Evolutionary conservation across 2,888 invertebrate genomes (phyloP).

Genomic region (Drosophila sordidapex): DNA sequence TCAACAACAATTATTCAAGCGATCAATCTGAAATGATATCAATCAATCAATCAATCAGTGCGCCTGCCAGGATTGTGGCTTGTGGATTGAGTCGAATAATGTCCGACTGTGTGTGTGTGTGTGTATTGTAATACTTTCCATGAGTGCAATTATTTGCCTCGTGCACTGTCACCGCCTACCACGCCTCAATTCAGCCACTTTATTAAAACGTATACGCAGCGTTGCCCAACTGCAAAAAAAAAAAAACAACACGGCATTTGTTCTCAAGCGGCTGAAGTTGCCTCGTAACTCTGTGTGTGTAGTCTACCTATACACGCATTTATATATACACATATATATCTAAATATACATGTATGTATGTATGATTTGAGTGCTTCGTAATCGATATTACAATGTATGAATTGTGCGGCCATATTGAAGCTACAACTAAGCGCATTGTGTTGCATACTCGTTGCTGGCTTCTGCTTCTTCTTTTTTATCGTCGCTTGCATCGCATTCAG

Average conservation of each 20-base stretch:
- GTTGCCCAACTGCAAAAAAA: conserved; percentile 33
- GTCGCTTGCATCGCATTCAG: conserved; percentile 53
- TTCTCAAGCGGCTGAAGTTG: conserved; percentile 54
- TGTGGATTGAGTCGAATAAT: conserved; percentile 30
- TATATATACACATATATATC: not conserved
- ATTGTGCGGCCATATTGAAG: conserved; percentile 64
- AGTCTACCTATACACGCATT: not conserved
- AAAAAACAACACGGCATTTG: conserved; percentile 42
- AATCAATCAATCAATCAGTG: conserved; percentile 77
- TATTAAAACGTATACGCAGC: conserved; percentile 67
- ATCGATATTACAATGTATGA: conserved; percentile 77
- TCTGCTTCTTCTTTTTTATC: conserved; percentile 47
- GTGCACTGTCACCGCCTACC: conserved; percentile 7
- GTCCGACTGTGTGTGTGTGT: conserved; percentile 16
- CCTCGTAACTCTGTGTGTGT: conserved; percentile 17
- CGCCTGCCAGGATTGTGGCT: conserved; percentile 35
- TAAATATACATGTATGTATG: not conserved
- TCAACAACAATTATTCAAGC: conserved; percentile 74
- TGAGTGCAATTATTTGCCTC: conserved; percentile 69
- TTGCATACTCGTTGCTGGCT: conserved; percentile 42
- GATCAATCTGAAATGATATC: conserved; percentile 53
- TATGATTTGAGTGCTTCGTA: conserved; percentile 67
- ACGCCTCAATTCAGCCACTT: conserved; percentile 4
- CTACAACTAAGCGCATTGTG: conserved; percentile 67
- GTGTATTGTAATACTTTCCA: conserved; percentile 66